These are phyloP conservation scores for Antennarius maculatus DNA, from an alignment of 2,797 vertebrate genomes.

Conservation along the genomic window DNA sequence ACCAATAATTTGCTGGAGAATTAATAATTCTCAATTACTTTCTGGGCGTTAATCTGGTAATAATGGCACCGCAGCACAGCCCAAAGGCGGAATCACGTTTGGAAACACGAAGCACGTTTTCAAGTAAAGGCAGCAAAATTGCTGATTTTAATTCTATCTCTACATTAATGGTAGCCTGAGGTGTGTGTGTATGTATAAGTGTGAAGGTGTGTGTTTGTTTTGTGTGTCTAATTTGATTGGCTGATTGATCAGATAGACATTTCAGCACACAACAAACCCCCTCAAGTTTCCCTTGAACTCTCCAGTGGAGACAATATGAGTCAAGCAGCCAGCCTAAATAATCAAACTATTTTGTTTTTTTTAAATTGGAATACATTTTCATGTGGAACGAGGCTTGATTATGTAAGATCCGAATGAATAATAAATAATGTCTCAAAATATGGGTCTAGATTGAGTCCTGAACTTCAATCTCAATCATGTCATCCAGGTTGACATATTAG, in stretches of 20 bases:
- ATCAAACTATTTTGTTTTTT: background rate
- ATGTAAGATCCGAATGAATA: background rate
- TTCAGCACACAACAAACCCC: slow-evolving; percentile 48
- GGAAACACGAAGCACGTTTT: slow-evolving; percentile 33
- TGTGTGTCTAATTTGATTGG: slow-evolving; percentile 36
- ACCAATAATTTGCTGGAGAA: slow-evolving; percentile 64
- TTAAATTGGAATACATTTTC: background rate
- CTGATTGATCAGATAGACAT: slow-evolving; percentile 73
- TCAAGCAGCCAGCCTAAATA: background rate
- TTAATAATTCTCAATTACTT: slow-evolving; percentile 68
- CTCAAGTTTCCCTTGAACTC: slow-evolving; percentile 35
- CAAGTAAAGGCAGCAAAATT: slow-evolving; percentile 34
- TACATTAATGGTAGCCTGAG: slow-evolving; percentile 41
- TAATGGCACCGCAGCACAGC: slow-evolving; percentile 34
- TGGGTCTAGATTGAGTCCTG: background rate
- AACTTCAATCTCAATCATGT: background rate
- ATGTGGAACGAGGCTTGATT: background rate
- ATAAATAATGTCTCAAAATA: background rate
- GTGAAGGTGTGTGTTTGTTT: slow-evolving; percentile 38
- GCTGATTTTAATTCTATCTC: slow-evolving; percentile 38
- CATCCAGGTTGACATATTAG: background rate
- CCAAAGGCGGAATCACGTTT: slow-evolving; percentile 42
- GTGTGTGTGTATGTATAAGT: slow-evolving; percentile 18
- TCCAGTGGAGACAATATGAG: slow-evolving; percentile 22
- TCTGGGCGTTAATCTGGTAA: slow-evolving; percentile 63